These are phyloP conservation scores for Melanchra persicariae DNA, from an alignment of 2,888 invertebrate genomes.

Conservation along the genomic window DNA sequence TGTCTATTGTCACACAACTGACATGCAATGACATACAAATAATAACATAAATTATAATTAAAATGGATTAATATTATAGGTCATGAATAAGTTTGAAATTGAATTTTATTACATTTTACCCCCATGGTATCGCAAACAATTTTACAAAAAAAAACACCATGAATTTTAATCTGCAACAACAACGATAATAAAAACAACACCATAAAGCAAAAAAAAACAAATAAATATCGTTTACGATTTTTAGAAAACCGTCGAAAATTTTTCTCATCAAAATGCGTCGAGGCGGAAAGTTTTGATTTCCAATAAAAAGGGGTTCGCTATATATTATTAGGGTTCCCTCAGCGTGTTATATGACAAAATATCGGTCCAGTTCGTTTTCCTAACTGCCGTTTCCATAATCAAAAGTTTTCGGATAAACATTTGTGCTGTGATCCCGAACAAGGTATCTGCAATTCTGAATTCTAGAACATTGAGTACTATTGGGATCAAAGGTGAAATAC, in stretches of 20 bases:
- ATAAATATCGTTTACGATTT: slow-evolving; percentile 53
- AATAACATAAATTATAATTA: too few relatives aligned
- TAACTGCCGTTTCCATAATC: slow-evolving; percentile 68
- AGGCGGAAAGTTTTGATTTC: slow-evolving; percentile 66
- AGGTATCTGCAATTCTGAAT: slow-evolving; percentile 57
- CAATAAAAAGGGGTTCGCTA: slow-evolving; percentile 67
- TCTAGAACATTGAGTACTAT: slow-evolving; percentile 12
- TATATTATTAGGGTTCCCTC: slow-evolving; percentile 64
- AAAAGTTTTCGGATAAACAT: slow-evolving; percentile 73
- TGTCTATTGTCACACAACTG: too few relatives aligned
- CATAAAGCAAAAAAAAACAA: slow-evolving; percentile 36
- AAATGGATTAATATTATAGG: too few relatives aligned
- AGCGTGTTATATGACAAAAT: slow-evolving; percentile 67
- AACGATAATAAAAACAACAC: slow-evolving; percentile 45
- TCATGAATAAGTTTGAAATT: background rate
- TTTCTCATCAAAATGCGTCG: slow-evolving; percentile 62
- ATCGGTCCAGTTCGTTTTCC: slow-evolving; percentile 69
- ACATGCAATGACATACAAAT: too few relatives aligned
- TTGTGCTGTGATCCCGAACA: slow-evolving; percentile 51
- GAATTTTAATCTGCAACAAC: slow-evolving; percentile 47
- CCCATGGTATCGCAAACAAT: background rate
- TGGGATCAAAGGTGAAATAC: slow-evolving; percentile 24
- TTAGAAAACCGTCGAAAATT: slow-evolving; percentile 47
- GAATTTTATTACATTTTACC: background rate
- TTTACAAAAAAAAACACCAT: slow-evolving; percentile 27